Evolutionary conservation across 2,113 vertebrate genomes (phyloP).

Genomic region (Malurus melanocephalus): DNA sequence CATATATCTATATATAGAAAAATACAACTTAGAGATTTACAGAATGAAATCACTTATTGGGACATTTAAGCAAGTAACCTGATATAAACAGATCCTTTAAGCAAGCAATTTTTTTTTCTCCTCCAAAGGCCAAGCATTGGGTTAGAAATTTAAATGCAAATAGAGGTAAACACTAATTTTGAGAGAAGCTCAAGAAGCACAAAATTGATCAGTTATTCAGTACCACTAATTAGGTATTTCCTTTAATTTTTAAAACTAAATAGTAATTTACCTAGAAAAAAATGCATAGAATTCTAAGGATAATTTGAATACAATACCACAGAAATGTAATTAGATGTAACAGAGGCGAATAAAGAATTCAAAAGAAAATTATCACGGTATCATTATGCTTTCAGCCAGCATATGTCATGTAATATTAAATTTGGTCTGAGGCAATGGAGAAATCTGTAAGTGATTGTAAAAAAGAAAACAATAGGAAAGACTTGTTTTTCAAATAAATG

Average conservation of each 20-base stretch:
- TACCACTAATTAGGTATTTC: neutral
- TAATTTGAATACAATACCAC: neutral
- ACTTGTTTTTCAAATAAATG: neutral
- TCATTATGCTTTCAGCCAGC: neutral
- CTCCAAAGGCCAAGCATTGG: neutral
- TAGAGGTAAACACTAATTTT: neutral
- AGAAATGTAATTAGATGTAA: neutral
- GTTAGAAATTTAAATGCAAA: neutral
- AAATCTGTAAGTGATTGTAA: neutral
- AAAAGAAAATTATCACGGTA: neutral
- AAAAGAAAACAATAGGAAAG: neutral
- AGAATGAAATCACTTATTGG: neutral
- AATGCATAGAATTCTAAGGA: neutral
- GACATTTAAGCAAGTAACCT: neutral
- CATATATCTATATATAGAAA: neutral
- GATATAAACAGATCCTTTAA: neutral
- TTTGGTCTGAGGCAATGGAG: accelerated
- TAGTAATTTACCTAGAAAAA: neutral
- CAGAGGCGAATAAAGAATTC: neutral
- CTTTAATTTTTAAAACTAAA: neutral
- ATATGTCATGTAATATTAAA: neutral
- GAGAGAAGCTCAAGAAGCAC: neutral
- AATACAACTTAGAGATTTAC: neutral
- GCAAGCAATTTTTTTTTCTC: neutral
- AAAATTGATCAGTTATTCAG: neutral